Base-by-base conservation (phyloP, 2,797 vertebrate species). In the Takifugu ocellatus region DNA sequence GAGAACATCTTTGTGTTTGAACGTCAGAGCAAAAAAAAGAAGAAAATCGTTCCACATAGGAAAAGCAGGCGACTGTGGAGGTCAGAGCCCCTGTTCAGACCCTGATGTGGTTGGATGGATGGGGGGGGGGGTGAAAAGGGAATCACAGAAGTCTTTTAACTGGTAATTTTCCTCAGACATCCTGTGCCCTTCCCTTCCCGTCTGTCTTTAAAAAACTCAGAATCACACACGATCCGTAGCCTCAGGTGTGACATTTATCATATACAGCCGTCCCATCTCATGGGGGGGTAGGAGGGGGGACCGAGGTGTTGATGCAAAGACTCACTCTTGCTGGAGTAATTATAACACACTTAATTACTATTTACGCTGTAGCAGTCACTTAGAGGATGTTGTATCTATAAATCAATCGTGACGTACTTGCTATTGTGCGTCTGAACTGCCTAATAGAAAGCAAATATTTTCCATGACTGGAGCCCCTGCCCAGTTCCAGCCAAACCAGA, bases 401-500 rank as follows among this genome's bases (percentile, higher is more conserved):
- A 9, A 33, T 33, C 16, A n/a, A 14, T 17, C 6, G 8, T 21
- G 17, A 2, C 9, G 21, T 26, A 27, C 61, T 42, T 15, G 6
- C 16, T 12, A 21, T 25, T 29, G 51, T 2, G 68, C 59, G 51
- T 50, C 77, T 67, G 69, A 77, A 75, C 64, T 14, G 5, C 53
- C 63, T 79, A 84, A 85, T 73, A 70, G 50, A 85, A 84, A 78
- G 80, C 67, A 82, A 88, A 84, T 66, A 78, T 79, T 68, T 87
- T 66, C 78, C 76, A 82, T 84, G 69, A 81, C 86, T 82, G 83
- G 83, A 85, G 84, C 84, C 83, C 85, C 12, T 10, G 3, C 36
- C 11, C 36, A 39, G 14, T 70, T 84, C 83, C 51, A 61, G 53
- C 78, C 83, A 73, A 64, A 70, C 74, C 64, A 56, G 53, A 61